Base-by-base conservation (phyloP, 2,113 vertebrate genomes). In the Blennius ocellaris region DNA sequence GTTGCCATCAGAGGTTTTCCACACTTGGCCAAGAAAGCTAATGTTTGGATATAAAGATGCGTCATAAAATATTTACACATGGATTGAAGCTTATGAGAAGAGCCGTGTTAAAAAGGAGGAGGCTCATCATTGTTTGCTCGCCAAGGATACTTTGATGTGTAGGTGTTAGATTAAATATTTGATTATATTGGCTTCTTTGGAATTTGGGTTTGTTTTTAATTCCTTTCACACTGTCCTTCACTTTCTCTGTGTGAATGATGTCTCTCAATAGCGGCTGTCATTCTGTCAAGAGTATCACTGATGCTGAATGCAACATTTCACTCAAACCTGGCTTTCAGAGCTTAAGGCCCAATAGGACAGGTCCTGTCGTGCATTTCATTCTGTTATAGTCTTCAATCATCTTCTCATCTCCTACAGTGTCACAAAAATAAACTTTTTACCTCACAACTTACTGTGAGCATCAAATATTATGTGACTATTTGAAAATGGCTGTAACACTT, bases 261-360 rank as follows among this genome's bases (percentile, higher is more conserved):
- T 69, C 67, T 85, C 67, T 55, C 65, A 70, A 45, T 66, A 44
- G 65, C 59, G 49, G 44, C 70, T 85, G 72, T 82, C 81, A 81
- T 37, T 69, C 83, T 76, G 72, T 87, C 78, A 73, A 45, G 60
- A 69, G 64, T 56, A 65, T 78, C 64, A 21, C 60, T 69, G 64
- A 83, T 65, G 69, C 39, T 74, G 49, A 74, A 60, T 50, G 49
- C 11, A 48, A 53, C 53, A 41, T 80, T 85, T 88, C 67, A 72
- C 57, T 86, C 84, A 59, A 67, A 49, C 63, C 70, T 21, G 11
- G 51, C 59, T 73, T 65, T 67, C 15, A 61, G 7, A 68, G 54
- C 76, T 83, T 50, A 69, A 72, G 45, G 59, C 64, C 50, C 59
- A 10, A 62, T 40, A 48, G 62, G 61, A 62, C 55, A 64, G 52